Evolutionary conservation across 2,888 invertebrate species (phyloP).

Genomic region (Timema cristinae): DNA sequence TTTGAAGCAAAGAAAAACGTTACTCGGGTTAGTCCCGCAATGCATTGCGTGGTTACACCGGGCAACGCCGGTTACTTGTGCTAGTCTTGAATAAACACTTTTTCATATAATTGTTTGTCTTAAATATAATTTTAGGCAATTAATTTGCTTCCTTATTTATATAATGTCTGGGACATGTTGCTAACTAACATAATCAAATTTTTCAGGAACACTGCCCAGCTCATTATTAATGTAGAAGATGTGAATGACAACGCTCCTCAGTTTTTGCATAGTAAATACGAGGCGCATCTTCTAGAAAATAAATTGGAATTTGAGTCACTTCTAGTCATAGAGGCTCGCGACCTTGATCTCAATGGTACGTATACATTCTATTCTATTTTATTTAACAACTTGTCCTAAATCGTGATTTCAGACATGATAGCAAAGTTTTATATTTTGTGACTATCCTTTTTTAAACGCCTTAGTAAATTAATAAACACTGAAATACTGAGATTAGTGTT

Average conservation of each 20-base stretch:
- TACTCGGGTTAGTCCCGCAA: background rate
- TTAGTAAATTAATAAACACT: no score
- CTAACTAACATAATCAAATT: conserved; percentile 7
- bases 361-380: background rate
- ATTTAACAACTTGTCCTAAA: background rate
- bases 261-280: conserved; percentile 78
- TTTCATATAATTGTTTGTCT: background rate
- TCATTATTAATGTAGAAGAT: conserved; percentile 77
- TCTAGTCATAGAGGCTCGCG: conserved; percentile 73
- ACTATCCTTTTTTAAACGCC: no score
- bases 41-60: background rate
- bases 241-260: conserved; percentile 87
- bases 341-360: conserved; percentile 77
- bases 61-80: background rate
- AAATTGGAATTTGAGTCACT: conserved; percentile 71
- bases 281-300: conserved; percentile 80
- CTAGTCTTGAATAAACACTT: background rate
- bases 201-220: conserved; percentile 67
- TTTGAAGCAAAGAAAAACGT: no score
- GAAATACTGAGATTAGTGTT: no score
- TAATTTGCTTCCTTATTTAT: no score
- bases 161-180: background rate
- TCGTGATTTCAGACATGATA: background rate
- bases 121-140: background rate
- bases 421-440: no score